Base-by-base conservation (phyloP, 2,113 vertebrate genomes). In the Corythaeola cristata region DNA sequence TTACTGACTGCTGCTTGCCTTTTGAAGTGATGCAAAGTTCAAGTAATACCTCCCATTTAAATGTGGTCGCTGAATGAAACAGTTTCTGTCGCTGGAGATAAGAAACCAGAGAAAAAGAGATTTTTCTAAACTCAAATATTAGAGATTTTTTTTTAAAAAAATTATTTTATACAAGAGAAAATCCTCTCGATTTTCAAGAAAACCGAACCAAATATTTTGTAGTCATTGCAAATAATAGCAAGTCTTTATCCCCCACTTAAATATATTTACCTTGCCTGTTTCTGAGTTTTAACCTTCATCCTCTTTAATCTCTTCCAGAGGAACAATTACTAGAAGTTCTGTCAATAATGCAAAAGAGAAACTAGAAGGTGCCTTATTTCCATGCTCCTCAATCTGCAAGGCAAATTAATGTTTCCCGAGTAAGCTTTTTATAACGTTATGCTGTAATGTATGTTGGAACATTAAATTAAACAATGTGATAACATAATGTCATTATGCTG, bases 301-400 rank as follows among this genome's bases (percentile, higher is more conserved):
- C 60, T 77, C 66, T 84, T 58, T 76, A 93, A 93, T 91, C 64
- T 89, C 75, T 92, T 89, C 88, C 79, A 93, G 73, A 80, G 22
- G 66, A 96, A 64, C 52, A 89, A 90, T 95, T 93, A 71, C 63
- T 90, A 91, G 88, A 93, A 89, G 73, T 82, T 88, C 76, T 90
- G 90, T 80, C 89, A 94, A 90, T 97, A 96, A 94, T 90, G 71
- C 83, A 92, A 90, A 97, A 76, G 24, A 85, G 68, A 92, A 96
- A 72, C 30, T 73, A 91, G 52, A 88, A 60, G 33, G 58, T 79
- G 23, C 12, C 62, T 85, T 82, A 73, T 93, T 96, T 97, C 73
- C 73, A 90, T 82, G 62, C 41, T 88, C 16, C 32, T 32, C 24
- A 33, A 47, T 91, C 80, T 95, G 64, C 94, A 95, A 96, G 78